Base-by-base conservation (phyloP, 2,113 vertebrate genomes). In the Perca fluviatilis region DNA sequence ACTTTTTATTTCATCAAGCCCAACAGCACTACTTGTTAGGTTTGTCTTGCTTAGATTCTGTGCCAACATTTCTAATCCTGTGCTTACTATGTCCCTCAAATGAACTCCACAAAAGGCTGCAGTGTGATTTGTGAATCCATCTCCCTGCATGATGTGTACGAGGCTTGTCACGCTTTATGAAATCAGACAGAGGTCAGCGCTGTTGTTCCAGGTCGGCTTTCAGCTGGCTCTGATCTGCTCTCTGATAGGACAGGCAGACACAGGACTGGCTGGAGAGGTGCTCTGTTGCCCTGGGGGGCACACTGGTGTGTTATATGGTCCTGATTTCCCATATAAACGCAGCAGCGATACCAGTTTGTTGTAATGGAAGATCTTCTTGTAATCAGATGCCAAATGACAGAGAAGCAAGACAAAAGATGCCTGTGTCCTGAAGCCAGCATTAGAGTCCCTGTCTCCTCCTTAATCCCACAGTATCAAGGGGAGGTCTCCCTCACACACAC, bases 351-450 rank as follows among this genome's bases (percentile, higher is more conserved):
- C 76, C 72, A 73, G 66, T 79, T 83, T 88, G 83, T 91, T 76
- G 68, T 87, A 89, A 91, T 79, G 78, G 79, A 86, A 88, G 77
- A 43, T 54, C 76, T 86, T 86, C 80, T 81, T 91, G 88, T 90
- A 92, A 93, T 88, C 85, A 60, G 67, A 84, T 82, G 78, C 91
- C 80, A 19, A 10, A 56, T 65, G 60, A 77, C 76, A 81, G 88
- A 80, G 69, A 86, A 84, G 83, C 79, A 74, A 66, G 72, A 93
- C 80, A 89, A 93, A 92, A 88, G 76, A 85, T 86, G 86, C 75
- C 77, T 84, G 62, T 93, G 83, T 89, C 84, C 79, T 70, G 68
- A 86, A 91, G 88, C 66, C 73, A 88, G 86, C 76, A 80, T 86
- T 85, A 87, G 74, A 91, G 79, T 64, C 57, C 74, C 71, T 19